phyloP scores from a whole-genome alignment of 2,113 vertebrate genomes.

The Cyprinodon brontotheroides region DNA sequence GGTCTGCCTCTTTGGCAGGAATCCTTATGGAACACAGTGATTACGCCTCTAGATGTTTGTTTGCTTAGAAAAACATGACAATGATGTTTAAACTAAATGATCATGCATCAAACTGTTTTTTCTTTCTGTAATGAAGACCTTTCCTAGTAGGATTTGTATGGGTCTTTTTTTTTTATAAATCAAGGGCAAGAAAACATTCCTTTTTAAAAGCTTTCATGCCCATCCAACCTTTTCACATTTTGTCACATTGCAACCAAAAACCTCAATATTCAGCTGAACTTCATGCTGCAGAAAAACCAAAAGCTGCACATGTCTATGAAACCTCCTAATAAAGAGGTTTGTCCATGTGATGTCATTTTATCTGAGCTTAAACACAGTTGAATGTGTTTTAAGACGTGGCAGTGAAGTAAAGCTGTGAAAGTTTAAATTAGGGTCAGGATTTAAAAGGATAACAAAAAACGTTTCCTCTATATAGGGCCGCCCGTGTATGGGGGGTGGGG shows the following conservation, averaged over 20 bases:
- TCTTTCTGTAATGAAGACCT: conserved; percentile 4
- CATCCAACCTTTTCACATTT: background rate
- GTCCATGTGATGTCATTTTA: background rate
- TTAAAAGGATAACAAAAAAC: no score
- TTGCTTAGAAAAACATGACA: conserved; percentile 10
- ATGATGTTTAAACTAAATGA: conserved; percentile 7
- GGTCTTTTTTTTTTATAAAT: conserved; percentile 6
- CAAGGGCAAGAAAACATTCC: background rate
- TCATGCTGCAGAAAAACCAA: background rate
- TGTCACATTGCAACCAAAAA: background rate
- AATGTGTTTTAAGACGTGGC: background rate
- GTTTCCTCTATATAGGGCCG: no score
- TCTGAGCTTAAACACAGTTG: background rate
- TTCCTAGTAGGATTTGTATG: background rate
- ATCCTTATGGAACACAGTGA: conserved; percentile 40
- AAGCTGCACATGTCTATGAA: background rate
- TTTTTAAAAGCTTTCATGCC: no score
- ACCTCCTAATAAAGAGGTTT: background rate
- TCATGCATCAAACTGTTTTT: conserved; percentile 7
- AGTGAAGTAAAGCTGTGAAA: no score
- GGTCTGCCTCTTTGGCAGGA: conserved; percentile 36
- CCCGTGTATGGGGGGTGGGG: no score
- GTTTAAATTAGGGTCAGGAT: no score
- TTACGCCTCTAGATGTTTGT: conserved; percentile 21
- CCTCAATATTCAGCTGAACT: background rate